Evolutionary conservation across 2,113 vertebrate species (phyloP), one percentile per base, ranked within the genome.

Genomic region (Coptodon bakossiorum): DNA sequence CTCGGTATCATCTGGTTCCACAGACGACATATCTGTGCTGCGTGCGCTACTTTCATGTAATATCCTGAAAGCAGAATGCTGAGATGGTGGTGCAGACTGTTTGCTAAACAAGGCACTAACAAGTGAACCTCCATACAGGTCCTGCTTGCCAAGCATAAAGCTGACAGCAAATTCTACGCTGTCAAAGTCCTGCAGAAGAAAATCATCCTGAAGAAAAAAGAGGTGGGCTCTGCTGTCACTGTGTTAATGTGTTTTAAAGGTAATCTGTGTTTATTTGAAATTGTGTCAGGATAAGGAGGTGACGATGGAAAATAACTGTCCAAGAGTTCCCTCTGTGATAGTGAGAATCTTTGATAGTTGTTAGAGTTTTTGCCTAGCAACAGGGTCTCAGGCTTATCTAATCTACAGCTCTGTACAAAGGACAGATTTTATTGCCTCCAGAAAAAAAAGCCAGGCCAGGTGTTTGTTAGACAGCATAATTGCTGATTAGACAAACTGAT

Each of bases 111-210:
- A 85, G 45, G 17, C 54, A 16, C 84, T 94, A 86, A 94, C 84
- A 88, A 85, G 89, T 81, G 82, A 84, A 89, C 89, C 86, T 92
- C 19, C 87, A 92, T 93, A 89, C 95, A 99, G 99, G 99, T 99
- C 66, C 97, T 99, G 16, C 96, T 99, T 85, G 98, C 98, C 83
- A 99, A 99, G 87, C 97, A 94, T 85, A 99, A 99, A 95, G 97
- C 97, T 0, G 98, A 99, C 0, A 97, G 96, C 59, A 98, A 93
- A 6, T 99, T 98, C 93, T 99, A 99, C 3, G 99, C 99, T 0
- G 97, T 99, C 66, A 99, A 99, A 93, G 99, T 99, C 89, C 95
- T 99, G 89, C 98, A 99, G 94, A 99, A 99, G 96, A 99, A 99
- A 94, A 97, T 98, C 40, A 98, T 99, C 81, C 95, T 99, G 68